Evolutionary conservation across 1,140 invertebrate genomes (phyloP), one percentile per base, ranked within the genome.

Genomic region (Camponotus pennsylvanicus): DNA sequence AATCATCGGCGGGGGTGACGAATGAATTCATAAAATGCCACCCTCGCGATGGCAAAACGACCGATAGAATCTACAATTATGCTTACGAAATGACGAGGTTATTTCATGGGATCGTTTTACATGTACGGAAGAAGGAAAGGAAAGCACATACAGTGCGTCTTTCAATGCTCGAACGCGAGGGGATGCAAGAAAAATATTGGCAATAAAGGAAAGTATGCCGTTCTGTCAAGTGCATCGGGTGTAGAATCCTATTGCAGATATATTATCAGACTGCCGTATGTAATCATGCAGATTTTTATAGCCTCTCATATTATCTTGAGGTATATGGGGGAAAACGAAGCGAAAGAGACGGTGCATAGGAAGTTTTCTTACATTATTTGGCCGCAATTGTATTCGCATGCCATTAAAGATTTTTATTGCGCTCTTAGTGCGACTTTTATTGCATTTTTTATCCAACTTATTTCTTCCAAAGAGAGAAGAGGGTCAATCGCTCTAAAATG

Each of bases 51-150:
- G 0, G 15, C 49, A 21, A 55, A 61, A 37, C 13, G 18, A 63
- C 61, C 69, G 80, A 90, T 90, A 88, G 86, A 73, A 90, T 89
- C 89, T 89, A 87, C 86, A 90, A 90, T 90, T 90, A 90, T 85
- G 52, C 67, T 89, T 82, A 61, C 86, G 86, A 82, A 84, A 87
- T 75, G 85, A 78, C 79, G 69, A 8, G 75, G 76, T 78, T 87
- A 87, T 75, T 76, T 76, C 63, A 59, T 42, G 18, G 49, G 15
- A 7, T 8, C 40, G 59, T 77, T 21, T 18, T 11, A n/a, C 27
- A 9, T 21, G 37, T 1, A 18, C 55, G n/a, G 40, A 45, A n/a
- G 21, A 66, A 70, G 34, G 9, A 45, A 9, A n/a, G 37, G 49
- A 2, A 15, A 70, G 69, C 15, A 32, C 13, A 32, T 18, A 32